These are phyloP conservation scores for Probaryconus sp. DNA, from an alignment of 1,140 invertebrate species.

Conservation along the genomic window DNA sequence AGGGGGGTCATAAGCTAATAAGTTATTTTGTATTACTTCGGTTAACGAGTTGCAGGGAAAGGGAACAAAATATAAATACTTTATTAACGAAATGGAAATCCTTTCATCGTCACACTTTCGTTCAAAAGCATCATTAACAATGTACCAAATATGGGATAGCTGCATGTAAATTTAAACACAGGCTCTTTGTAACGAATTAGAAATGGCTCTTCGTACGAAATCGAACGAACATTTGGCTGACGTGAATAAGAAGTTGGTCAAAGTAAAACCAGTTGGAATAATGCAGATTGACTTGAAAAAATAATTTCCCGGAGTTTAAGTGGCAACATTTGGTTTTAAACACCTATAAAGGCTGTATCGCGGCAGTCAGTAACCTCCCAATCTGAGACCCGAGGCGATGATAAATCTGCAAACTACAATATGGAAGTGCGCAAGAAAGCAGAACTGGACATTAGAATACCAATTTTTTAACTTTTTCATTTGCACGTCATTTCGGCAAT, in stretches of 20 bases:
- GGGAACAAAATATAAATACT: too few relatives aligned
- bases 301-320: slow-evolving; percentile 34
- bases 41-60: slow-evolving; percentile 11
- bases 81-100: too few relatives aligned
- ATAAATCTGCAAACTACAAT: slow-evolving; percentile 65
- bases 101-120: too few relatives aligned
- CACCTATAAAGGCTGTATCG: slow-evolving; percentile 59
- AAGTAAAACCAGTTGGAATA: background rate
- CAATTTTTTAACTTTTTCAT: slow-evolving; percentile 2
- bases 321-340: slow-evolving; percentile 63
- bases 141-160: too few relatives aligned
- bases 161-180: too few relatives aligned
- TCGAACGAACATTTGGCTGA: slow-evolving; percentile 13
- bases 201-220: slow-evolving; percentile 18
- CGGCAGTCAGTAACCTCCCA: too few relatives aligned
- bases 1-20: slow-evolving; percentile 62
- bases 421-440: slow-evolving; percentile 10
- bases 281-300: slow-evolving; percentile 25
- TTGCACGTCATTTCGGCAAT: too few relatives aligned
- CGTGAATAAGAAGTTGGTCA: slow-evolving; percentile 41
- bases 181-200: slow-evolving; percentile 1
- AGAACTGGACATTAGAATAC: slow-evolving; percentile 6
- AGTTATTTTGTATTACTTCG: slow-evolving; percentile 51
- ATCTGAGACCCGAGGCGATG: slow-evolving; percentile 59
- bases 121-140: too few relatives aligned